Conservation (phyloP, 2,888 invertebrate species). For the Auanema freiburgensis region DNA sequence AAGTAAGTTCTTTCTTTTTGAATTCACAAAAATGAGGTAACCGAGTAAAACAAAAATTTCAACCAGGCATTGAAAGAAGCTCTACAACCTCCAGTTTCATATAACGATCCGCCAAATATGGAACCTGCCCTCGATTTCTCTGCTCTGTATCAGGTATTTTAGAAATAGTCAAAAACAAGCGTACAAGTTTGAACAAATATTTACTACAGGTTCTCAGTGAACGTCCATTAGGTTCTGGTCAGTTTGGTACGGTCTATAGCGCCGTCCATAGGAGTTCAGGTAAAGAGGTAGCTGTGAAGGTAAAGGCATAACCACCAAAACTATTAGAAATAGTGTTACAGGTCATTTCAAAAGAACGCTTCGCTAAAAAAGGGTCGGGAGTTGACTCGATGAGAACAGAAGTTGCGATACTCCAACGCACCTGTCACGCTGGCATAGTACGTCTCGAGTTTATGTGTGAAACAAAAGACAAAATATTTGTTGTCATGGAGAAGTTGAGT, state of each 20-base stretch:
- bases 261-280: conserved; percentile 69
- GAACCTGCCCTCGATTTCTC: conserved; percentile 62
- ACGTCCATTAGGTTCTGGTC: conserved; percentile 94
- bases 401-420: conserved; percentile 46
- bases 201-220: conserved; percentile 74
- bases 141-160: conserved; percentile 58
- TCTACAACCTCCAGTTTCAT: conserved; percentile 49
- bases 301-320: conserved; percentile 18
- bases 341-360: conserved; percentile 63
- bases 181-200: neutral
- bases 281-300: conserved; percentile 63
- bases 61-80: conserved; percentile 44
- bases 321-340: conserved; percentile 14
- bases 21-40: neutral
- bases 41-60: neutral
- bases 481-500: conserved; percentile 97
- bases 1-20: conserved; percentile 27
- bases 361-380: conserved; percentile 50
- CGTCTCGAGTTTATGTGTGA: conserved; percentile 97
- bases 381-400: conserved; percentile 61
- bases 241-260: conserved; percentile 97
- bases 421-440: conserved; percentile 72
- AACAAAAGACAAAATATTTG: conserved; percentile 94
- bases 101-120: conserved; percentile 49
- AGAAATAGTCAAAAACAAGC: too few relatives aligned